Conservation (phyloP, 2,113 vertebrate species). For the Sylvilagus bachmani region DNA sequence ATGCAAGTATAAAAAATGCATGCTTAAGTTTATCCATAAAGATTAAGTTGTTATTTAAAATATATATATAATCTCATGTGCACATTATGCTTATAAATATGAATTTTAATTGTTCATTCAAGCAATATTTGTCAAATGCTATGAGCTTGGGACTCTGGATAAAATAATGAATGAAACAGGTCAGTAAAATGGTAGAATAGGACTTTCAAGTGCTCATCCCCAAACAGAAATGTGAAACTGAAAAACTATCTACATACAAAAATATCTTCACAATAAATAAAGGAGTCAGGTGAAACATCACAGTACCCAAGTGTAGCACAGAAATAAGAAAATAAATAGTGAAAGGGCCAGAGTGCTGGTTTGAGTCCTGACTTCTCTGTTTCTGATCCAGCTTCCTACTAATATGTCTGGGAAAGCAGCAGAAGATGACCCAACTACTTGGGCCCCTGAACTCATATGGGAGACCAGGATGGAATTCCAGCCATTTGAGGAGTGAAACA, state of each 20-base stretch:
- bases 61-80: too few species aligned
- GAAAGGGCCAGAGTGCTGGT: too few species aligned
- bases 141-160: background rate
- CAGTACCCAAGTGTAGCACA: background rate
- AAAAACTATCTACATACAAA: background rate
- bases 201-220: background rate
- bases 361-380: too few species aligned
- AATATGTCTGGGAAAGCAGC: too few species aligned
- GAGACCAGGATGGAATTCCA: too few species aligned
- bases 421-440: too few species aligned
- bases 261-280: background rate
- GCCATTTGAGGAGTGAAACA: too few species aligned
- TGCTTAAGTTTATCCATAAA: background rate
- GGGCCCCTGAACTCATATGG: too few species aligned
- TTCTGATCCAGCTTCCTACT: too few species aligned
- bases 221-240: background rate
- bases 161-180: conserved; percentile 35
- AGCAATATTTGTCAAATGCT: background rate
- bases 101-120: conserved; percentile 28
- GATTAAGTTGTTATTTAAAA: background rate
- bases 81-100: background rate
- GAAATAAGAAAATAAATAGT: background rate
- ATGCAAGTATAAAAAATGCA: background rate
- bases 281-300: background rate
- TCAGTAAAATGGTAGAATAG: background rate